Base-by-base conservation (phyloP, 2,797 vertebrate species). In the Coccyzus lansbergi region DNA sequence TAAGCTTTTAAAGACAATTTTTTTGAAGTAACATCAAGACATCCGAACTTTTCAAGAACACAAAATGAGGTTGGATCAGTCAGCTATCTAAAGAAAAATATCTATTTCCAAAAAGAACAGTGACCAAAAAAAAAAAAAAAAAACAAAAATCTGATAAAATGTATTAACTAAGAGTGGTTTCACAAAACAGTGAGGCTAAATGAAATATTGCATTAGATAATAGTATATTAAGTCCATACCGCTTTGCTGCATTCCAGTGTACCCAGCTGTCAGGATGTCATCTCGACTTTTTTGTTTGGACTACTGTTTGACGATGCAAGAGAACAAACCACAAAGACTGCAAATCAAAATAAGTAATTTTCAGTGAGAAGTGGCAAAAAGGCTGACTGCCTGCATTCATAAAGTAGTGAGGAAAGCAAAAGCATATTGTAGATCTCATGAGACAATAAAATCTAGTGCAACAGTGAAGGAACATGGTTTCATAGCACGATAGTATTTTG, bases 201-300 rank as follows among this genome's bases (percentile, higher is more conserved):
- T 3, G 0, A 87, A 80, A 40, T 20, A 5, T 3, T 64, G 24
- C 22, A 52, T 28, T 59, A 55, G 33, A 15, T 24, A 14, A 38
- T 0, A 31, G 8, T 4, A 2, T 24, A 4, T 0, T 59, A 79
- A 56, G 1, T 49, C 25, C 26, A 44, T 10, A 42, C 1, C 34
- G 72, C 26, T 58, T 29, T 36, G 18, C 1, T 71, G 26, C 62
- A 84, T 7, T 6, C 46, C 19, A 15, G 4, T 7, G 22, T 64
- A 78, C 19, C 7, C 53, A 69, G 6, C 62, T 78, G 22, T 64
- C 33, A 78, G 29, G 44, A 71, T 22, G 11, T 13, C 34, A 62
- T 5, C 25, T 13, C 2, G 28, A 36, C 15, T 44, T 48, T 6
- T 51, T 22, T 67, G 16, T 49, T 49, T 25, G 20, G 19, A n/a